Conservation (phyloP, 2,113 vertebrate genomes). For the Thinocorus orbignyianus region DNA sequence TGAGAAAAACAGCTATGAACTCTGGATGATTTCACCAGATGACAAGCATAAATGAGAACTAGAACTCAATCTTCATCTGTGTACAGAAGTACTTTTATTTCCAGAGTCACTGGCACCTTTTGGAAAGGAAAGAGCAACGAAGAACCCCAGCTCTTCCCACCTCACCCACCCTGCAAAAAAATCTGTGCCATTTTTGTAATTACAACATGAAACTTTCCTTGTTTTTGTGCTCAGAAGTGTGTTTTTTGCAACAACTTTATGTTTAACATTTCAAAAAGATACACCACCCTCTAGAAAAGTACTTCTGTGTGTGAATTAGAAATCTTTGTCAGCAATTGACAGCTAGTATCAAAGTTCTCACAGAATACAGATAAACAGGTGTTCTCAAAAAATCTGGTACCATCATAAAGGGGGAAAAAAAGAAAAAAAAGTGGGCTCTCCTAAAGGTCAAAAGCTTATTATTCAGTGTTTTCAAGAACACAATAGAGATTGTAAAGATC, state of each 20-base stretch:
- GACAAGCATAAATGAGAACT: not conserved
- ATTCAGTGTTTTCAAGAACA: not conserved
- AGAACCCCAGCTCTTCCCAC: not conserved
- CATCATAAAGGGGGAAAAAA: not conserved
- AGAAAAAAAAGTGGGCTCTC: not conserved
- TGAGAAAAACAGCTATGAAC: not conserved
- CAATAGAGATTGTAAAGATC: not conserved
- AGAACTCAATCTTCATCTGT: not conserved
- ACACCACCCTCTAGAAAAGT: not conserved
- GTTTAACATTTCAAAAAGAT: not conserved
- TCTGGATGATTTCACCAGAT: not conserved
- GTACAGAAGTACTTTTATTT: not conserved
- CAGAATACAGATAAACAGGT: not conserved
- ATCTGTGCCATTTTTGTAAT: not conserved
- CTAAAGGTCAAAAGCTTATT: not conserved
- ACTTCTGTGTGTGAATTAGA: not conserved
- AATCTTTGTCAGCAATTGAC: not conserved
- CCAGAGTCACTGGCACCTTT: not conserved
- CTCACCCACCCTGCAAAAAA: not conserved
- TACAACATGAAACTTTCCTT: not conserved
- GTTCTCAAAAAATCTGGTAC: not conserved
- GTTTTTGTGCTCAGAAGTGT: not conserved
- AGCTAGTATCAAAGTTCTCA: not conserved
- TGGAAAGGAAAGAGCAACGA: not conserved
- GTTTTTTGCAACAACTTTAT: not conserved